phyloP scores from a whole-genome alignment of 92 coral and sea anemone genomes.

The Epizoanthus illoricatus region DNA sequence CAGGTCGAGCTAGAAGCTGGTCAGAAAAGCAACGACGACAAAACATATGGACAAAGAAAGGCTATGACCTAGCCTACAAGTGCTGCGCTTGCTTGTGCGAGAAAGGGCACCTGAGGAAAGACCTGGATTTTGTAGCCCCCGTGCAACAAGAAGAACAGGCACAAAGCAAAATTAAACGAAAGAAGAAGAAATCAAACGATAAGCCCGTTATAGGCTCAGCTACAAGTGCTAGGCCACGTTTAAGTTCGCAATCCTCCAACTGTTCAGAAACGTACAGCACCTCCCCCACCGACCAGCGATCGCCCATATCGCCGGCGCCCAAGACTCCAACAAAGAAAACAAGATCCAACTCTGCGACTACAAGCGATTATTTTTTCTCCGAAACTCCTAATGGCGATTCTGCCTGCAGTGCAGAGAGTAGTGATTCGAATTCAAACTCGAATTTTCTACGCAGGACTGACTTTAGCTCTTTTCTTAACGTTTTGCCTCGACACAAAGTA shows the following conservation, averaged over 20 bases:
- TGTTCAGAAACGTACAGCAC: slow-evolving; percentile 66
- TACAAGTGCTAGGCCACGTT: slow-evolving; percentile 64
- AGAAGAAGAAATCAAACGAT: slow-evolving; percentile 90
- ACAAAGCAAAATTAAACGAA: slow-evolving; percentile 68
- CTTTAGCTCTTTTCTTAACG: slow-evolving; percentile 87
- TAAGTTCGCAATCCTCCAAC: slow-evolving; percentile 84
- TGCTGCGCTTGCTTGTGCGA: slow-evolving; percentile 98
- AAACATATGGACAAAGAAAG: slow-evolving; percentile 99
- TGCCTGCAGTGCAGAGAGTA: slow-evolving; percentile 59
- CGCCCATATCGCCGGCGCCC: slow-evolving; percentile 86
- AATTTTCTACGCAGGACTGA: slow-evolving; percentile 90
- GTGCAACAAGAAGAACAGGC: slow-evolving; percentile 72
- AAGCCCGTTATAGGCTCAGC: slow-evolving; percentile 78
- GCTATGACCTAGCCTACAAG: slow-evolving; percentile 96
- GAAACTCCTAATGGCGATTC: slow-evolving; percentile 70
- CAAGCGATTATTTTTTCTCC: slow-evolving; percentile 71
- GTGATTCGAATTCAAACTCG: slow-evolving; percentile 55
- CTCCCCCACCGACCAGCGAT: slow-evolving; percentile 73
- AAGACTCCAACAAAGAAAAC: slow-evolving; percentile 90
- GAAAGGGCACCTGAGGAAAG: slow-evolving; percentile 94
- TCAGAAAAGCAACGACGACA: slow-evolving; percentile 96
- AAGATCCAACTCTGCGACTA: slow-evolving; percentile 55
- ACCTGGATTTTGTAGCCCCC: slow-evolving; percentile 81
- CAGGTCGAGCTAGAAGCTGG: slow-evolving; percentile 99
- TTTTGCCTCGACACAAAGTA: slow-evolving; percentile 93